Evolutionary conservation across 2,797 vertebrate genomes (phyloP), one percentile per base, ranked within the genome.

Genomic region (Notoglanidium macrostoma): DNA sequence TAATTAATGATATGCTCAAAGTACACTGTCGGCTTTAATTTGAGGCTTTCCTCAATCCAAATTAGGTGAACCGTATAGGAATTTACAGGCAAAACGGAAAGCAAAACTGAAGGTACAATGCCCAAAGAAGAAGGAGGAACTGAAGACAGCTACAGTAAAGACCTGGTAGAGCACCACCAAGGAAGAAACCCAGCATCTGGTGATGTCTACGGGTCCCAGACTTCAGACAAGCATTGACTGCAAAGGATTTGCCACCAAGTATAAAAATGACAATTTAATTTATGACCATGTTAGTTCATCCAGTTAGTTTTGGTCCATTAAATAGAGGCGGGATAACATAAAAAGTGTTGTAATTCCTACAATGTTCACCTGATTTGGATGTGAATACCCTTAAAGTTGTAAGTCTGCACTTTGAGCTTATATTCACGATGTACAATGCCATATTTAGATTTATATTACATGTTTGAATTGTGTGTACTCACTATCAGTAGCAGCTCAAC

Each of bases 211-310:
- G 40, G 9, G 23, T 46, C 55, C 32, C 14, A 83, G 54, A 84
- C 57, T 76, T 81, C 63, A 86, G 32, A 7, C 49, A 32, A 40
- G 76, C 35, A 86, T 70, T 82, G 76, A 85, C 85, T 67, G 49
- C 61, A 86, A 80, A 86, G 57, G 49, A 81, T 81, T 81, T 72
- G 65, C 85, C 72, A 80, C 76, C 85, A 86, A 59, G 14, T 86
- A 72, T 72, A 46, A 82, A 63, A 82, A 82, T 11, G 1, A 6
- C 9, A 26, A 54, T 51, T 17, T 54, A 8, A 7, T 76, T 15
- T 77, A 51, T 15, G 5, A 35, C 65, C 19, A 68, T 11, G 26
- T 51, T 7, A n/a, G 11, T 74, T 76, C 8, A 10, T 76, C 23
- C 46, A 76, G 46, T 49, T 76, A 51, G 11, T 51, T n/a, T 51